phyloP scores from a whole-genome alignment of 2,888 invertebrate genomes.

The Listrodromus nycthemerus region DNA sequence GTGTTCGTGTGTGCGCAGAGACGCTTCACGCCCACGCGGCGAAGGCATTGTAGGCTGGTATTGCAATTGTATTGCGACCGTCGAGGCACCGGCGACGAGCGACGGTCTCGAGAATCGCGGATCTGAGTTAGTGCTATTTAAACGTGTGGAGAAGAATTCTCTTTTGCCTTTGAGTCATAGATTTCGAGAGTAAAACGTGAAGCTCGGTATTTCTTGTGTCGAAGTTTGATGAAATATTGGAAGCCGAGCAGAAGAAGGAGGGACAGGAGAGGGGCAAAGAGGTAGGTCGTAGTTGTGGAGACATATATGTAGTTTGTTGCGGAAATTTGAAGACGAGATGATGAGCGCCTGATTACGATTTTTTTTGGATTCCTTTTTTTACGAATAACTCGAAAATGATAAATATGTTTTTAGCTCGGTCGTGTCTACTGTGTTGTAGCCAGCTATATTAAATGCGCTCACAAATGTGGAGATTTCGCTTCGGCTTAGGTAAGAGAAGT shows the following conservation, averaged over 20 bases:
- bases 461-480: not conserved
- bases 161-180: no score
- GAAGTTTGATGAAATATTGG: no score
- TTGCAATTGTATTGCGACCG: slow-evolving; percentile 1
- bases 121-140: not conserved
- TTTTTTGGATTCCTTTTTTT: no score
- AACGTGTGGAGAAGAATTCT: not conserved
- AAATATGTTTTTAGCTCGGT: not conserved
- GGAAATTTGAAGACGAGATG: no score
- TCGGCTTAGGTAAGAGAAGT: not conserved
- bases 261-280: no score
- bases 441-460: not conserved
- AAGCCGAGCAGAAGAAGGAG: no score
- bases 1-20: not conserved
- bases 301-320: no score
- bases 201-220: no score
- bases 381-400: no score
- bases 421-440: not conserved
- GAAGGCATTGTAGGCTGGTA: slow-evolving; percentile 12
- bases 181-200: no score
- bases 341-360: no score
- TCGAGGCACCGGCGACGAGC: slow-evolving; percentile 16
- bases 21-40: slow-evolving; percentile 36
- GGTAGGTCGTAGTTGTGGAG: no score
- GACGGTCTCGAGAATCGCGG: slow-evolving; percentile 24